Evolutionary conservation across 2,888 invertebrate species (phyloP), one percentile per base, ranked within the genome.

Genomic region (Pandemis cinnamomeana): DNA sequence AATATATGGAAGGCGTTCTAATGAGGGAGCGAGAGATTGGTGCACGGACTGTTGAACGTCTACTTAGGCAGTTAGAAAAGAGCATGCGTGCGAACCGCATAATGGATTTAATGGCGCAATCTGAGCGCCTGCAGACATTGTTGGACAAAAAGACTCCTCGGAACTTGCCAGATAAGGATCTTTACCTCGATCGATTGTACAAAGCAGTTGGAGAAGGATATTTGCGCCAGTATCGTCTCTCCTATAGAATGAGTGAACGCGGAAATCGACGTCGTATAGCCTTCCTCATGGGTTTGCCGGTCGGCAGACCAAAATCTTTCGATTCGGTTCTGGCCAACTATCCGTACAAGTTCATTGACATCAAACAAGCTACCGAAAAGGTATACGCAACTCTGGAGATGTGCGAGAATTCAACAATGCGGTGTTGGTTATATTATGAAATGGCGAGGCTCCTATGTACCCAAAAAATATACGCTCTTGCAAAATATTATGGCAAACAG

Each of bases 381-480:
- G 89, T 91, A 0, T 78, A 82, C 7, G 79, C 81, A 1, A 85
- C 86, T 20, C 83, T 94, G 2, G 91, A 94, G 48, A 92, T 93
- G 91, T 93, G 93, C 76, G 93, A 94, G 80, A 93, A 93, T 77
- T 83, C 89, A 0, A 91, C 89, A 10, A 91, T 91, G 92, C 90
- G 89, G 76, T 93, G 93, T 80, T 94, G 93, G 93, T 79, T 94
- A 42, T 88, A 88, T 90, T 93, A 93, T 71, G 93, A 94, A 81
- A 76, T 94, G 55, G 85, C 93, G 71, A 83, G 91, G 13, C 79
- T 94, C 46, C 83, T 92, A 41, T 89, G 88, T 68, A 85, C 85
- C 2, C 93, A 93, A 76, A 93, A 93, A 76, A 94, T 92, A 82
- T 93, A 90, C 78, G 89, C 93, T 3, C 87, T 92, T 4, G 89